Evolutionary conservation across 1,140 invertebrate species (phyloP).

Genomic region (Neodiprion lecontei): DNA sequence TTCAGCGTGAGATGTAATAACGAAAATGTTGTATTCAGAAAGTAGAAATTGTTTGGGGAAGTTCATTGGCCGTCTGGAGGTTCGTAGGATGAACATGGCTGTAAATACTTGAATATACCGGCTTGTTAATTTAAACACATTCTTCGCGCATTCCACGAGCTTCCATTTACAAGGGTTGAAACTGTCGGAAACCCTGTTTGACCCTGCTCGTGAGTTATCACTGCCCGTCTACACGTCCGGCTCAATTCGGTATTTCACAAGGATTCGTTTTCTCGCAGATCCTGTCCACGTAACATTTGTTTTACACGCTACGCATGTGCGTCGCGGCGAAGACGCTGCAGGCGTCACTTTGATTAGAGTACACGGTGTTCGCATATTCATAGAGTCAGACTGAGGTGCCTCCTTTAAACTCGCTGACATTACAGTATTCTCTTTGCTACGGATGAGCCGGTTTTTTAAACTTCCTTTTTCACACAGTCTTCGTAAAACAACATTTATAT

Average conservation of each 20-base stretch:
- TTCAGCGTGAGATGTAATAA: too few species aligned
- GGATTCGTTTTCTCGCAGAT: too few species aligned
- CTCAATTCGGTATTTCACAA: too few species aligned
- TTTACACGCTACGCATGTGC: too few species aligned
- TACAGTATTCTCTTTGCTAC: not conserved
- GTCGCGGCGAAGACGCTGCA: not conserved
- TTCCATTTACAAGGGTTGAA: not conserved
- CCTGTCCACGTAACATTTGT: too few species aligned
- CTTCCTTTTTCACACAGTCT: too few species aligned
- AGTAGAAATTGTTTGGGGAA: not conserved
- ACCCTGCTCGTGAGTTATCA: not conserved
- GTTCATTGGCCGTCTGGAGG: not conserved
- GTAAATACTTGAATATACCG: not conserved
- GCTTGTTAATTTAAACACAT: not conserved
- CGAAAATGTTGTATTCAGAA: too few species aligned
- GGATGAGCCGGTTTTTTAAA: too few species aligned
- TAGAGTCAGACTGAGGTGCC: slow-evolving; percentile 2
- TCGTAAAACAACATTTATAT: too few species aligned
- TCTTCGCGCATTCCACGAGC: not conserved
- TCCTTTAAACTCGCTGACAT: not conserved
- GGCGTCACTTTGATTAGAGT: not conserved
- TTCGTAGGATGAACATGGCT: not conserved
- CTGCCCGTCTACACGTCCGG: too few species aligned
- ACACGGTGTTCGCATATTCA: slow-evolving; percentile 1
- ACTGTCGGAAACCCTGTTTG: not conserved